Evolutionary conservation across 2,113 vertebrate species (phyloP).

Genomic region (Sorex araneus): DNA sequence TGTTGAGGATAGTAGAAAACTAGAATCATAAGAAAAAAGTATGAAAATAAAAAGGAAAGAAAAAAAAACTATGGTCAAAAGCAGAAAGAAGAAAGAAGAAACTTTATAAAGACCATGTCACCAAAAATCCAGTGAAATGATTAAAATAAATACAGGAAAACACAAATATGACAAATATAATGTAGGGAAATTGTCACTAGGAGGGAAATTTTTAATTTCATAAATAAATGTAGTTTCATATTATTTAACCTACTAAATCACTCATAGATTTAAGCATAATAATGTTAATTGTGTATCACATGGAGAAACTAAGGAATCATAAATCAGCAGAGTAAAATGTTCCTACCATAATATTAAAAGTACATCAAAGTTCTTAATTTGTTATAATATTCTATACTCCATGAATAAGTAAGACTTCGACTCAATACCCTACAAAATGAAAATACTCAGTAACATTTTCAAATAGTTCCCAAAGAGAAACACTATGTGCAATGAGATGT

Average conservation of each 20-base stretch:
- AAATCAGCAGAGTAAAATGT: not conserved
- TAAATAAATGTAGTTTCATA: slow-evolving; percentile 40
- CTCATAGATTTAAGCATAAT: not conserved
- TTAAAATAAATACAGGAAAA: slow-evolving; percentile 16
- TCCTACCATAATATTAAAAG: not conserved
- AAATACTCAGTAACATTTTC: slow-evolving; percentile 4
- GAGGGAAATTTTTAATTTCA: slow-evolving; percentile 30
- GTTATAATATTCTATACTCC: not conserved
- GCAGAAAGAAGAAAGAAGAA: not conserved
- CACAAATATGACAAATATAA: not conserved
- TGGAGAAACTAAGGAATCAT: not conserved
- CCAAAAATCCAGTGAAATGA: slow-evolving; percentile 20
- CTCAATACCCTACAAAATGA: not conserved
- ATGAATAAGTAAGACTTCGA: not conserved
- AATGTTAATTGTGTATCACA: not conserved
- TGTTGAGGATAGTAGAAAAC: not conserved
- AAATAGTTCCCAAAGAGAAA: not conserved
- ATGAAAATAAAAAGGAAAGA: not conserved
- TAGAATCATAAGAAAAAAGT: not conserved
- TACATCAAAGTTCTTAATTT: slow-evolving; percentile 1
- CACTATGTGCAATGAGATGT: not conserved
- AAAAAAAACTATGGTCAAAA: not conserved
- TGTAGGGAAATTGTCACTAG: not conserved
- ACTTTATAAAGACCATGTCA: not conserved
- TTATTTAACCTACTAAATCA: not conserved